Evolutionary conservation across 2,113 vertebrate genomes (phyloP).

Genomic region (Mugil cephalus): DNA sequence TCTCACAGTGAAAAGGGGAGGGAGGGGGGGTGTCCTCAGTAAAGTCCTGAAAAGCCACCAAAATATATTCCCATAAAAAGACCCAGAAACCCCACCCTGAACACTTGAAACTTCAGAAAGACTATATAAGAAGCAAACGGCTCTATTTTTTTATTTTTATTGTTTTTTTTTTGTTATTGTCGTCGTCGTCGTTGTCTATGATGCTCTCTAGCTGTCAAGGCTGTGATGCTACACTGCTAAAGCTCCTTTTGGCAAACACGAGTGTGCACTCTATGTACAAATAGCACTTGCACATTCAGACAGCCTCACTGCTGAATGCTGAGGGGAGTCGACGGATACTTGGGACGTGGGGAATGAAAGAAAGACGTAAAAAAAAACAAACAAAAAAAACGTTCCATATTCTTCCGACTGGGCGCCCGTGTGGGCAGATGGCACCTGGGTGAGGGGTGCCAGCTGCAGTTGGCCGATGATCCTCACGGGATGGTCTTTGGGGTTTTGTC

Average conservation of each 20-base stretch:
- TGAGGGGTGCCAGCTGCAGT: slow-evolving; percentile 43
- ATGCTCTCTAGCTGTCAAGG: slow-evolving; percentile 59
- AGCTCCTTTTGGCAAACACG: slow-evolving; percentile 67
- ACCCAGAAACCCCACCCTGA: slow-evolving; percentile 40
- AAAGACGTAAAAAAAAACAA: slow-evolving; percentile 8
- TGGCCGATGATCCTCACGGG: slow-evolving; percentile 29
- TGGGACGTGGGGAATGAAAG: slow-evolving; percentile 26
- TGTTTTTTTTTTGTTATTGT: slow-evolving; percentile 4
- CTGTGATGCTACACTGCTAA: slow-evolving; percentile 69
- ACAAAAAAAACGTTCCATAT: slow-evolving; percentile 22
- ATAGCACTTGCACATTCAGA: slow-evolving; percentile 68
- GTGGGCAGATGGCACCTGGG: slow-evolving; percentile 51
- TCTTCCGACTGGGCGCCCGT: slow-evolving; percentile 15
- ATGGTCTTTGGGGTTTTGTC: slow-evolving; percentile 58
- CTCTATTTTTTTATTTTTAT: slow-evolving; percentile 30
- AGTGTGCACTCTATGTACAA: slow-evolving; percentile 65
- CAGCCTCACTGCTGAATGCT: slow-evolving; percentile 53
- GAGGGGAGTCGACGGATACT: slow-evolving; percentile 29
- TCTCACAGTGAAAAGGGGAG: slow-evolving; percentile 84
- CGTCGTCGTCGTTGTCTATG: slow-evolving; percentile 25
- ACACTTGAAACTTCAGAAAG: slow-evolving; percentile 59
- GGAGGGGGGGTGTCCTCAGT: slow-evolving; percentile 49
- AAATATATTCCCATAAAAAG: slow-evolving; percentile 45
- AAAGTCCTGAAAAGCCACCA: slow-evolving; percentile 63
- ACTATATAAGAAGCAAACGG: slow-evolving; percentile 65